Evolutionary conservation across 1,140 invertebrate genomes (phyloP), one percentile per base, ranked within the genome.

Genomic region (Platyscapa corneri): DNA sequence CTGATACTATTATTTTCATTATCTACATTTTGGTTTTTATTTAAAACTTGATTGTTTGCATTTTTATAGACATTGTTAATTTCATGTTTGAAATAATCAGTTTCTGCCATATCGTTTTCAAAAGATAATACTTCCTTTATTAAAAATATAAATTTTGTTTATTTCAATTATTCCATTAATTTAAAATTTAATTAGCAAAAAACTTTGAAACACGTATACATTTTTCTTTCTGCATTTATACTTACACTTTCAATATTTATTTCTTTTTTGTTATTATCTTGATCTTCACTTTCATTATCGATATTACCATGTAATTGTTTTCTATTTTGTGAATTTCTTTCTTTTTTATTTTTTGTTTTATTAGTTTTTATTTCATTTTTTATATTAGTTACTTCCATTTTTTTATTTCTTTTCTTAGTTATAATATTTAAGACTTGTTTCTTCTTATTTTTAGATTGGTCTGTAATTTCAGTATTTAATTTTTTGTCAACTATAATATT

Each of bases 1-100:
- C 92, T 91, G 27, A 20, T 89, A 37, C 92, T 91, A 30, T 93
- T 90, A 79, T 89, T 88, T 83, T 91, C 87, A 34, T 89, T 88
- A 81, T 90, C 89, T 86, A 91, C 91, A 72, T 82, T 81, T 53
- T 32, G 30, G 46, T 34, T 46, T 46, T 46, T n/a, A n/a, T n/a
- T n/a, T n/a, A n/a, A n/a, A n/a, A n/a, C n/a, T n/a, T n/a, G 6
- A 30, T 20, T 49, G 16, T 16, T 30, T 12, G 5, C 27, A 46
- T 76, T 27, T 16, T n/a, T 14, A 27, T 3, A 3, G n/a, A 30
- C 8, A 56, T 56, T 20, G 8, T n/a, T 56, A 30, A 49, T 46
- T 18, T 53, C 0, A 39, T 75, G 67, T 39, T 1, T 39, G 74
- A 86, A 85, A 83, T 85, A 83, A 79, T 86, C 87, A 42, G 83